Evolutionary conservation across 2,888 invertebrate genomes (phyloP).

Genomic region (Hydroisotoma schaefferi): DNA sequence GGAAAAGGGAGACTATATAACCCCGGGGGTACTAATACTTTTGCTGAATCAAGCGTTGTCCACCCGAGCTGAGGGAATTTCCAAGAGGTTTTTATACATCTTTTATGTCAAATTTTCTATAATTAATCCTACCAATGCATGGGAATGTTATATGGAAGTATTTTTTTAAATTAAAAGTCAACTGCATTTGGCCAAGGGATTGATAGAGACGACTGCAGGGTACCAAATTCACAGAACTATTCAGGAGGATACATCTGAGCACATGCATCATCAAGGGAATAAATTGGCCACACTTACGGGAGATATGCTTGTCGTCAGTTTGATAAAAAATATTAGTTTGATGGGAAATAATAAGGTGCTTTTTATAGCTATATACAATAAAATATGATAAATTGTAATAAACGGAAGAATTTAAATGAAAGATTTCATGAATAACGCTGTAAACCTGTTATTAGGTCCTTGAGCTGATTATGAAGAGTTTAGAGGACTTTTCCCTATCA

Average conservation of each 20-base stretch:
- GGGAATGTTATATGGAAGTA: background rate
- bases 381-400: background rate
- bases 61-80: background rate
- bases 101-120: background rate
- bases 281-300: slow-evolving; percentile 20
- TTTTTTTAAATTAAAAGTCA: background rate
- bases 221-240: slow-evolving; percentile 22
- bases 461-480: slow-evolving; percentile 15
- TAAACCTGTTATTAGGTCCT: slow-evolving; percentile 8
- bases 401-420: background rate
- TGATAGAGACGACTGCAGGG: slow-evolving; percentile 19
- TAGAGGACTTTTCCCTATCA: slow-evolving; percentile 14
- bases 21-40: background rate
- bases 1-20: background rate
- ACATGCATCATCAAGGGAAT: slow-evolving; percentile 9
- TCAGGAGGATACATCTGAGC: background rate
- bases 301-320: slow-evolving; percentile 12
- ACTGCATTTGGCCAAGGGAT: slow-evolving; percentile 9
- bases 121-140: background rate
- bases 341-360: slow-evolving; percentile 17
- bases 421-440: background rate
- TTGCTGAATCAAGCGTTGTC: no score
- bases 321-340: slow-evolving; percentile 10
- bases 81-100: background rate
- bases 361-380: background rate